Evolutionary conservation across 1,140 invertebrate species (phyloP).

Genomic region (Diachasmimorpha longicaudata): DNA sequence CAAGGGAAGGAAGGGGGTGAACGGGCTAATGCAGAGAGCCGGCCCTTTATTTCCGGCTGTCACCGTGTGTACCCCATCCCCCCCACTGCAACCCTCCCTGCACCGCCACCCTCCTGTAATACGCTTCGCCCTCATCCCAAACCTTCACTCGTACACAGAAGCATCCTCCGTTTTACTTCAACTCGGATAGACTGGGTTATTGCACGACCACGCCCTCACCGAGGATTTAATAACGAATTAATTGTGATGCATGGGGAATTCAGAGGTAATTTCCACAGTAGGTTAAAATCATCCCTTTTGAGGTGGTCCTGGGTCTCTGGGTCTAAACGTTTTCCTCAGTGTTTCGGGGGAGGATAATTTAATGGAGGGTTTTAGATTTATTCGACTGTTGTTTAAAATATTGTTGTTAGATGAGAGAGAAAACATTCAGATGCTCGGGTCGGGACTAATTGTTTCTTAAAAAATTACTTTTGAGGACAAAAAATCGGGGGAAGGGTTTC

Average conservation of each 20-base stretch:
- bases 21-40: conserved; percentile 41
- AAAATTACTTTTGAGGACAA: too few relatives aligned
- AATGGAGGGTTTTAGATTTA: not conserved
- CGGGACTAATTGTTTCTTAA: too few relatives aligned
- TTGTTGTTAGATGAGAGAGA: not conserved
- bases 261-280: conserved; percentile 39
- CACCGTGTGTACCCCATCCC: conserved; percentile 27
- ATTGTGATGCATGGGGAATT: conserved; percentile 44
- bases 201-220: conserved; percentile 22
- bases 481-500: too few relatives aligned
- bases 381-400: too few relatives aligned
- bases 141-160: not conserved
- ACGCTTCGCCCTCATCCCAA: conserved; percentile 10
- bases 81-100: too few relatives aligned
- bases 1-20: conserved; percentile 42
- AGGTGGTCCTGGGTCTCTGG: not conserved
- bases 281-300: conserved; percentile 32
- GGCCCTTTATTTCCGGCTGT: conserved; percentile 56
- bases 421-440: too few relatives aligned
- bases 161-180: conserved; percentile 18
- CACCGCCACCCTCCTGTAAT: conserved; percentile 16
- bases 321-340: not conserved
- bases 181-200: conserved; percentile 19
- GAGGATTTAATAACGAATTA: conserved; percentile 53
- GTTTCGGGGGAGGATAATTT: not conserved